Conservation (phyloP, 1,140 invertebrate species). For the Mamestra configurata region DNA sequence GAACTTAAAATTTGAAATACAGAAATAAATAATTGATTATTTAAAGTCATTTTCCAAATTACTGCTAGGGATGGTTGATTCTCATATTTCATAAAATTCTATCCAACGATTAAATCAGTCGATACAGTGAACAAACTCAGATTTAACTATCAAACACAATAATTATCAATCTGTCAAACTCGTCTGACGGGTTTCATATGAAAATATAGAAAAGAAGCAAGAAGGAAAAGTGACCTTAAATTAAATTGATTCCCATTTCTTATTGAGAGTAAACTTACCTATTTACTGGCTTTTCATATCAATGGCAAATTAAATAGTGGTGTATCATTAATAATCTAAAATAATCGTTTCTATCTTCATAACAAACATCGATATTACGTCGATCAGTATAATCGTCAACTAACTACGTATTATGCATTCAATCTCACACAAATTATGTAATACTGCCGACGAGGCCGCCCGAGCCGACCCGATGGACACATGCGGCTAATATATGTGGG, state of each 20-base stretch:
- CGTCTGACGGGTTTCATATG: no score
- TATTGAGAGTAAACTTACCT: slow-evolving; percentile 61
- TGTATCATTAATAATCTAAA: slow-evolving; percentile 53
- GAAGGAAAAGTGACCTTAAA: slow-evolving; percentile 58
- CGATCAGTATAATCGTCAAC: slow-evolving; percentile 44
- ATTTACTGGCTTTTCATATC: slow-evolving; percentile 69
- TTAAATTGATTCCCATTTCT: slow-evolving; percentile 48
- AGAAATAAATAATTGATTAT: slow-evolving; percentile 60
- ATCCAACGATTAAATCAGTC: not conserved
- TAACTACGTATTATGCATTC: slow-evolving; percentile 67
- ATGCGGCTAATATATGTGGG: slow-evolving; percentile 53
- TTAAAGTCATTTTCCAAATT: slow-evolving; percentile 6
- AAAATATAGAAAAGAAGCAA: not conserved
- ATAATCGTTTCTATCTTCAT: slow-evolving; percentile 20
- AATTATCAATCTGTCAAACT: no score
- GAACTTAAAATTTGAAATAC: slow-evolving; percentile 40
- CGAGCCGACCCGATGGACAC: slow-evolving; percentile 55
- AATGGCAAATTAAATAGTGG: slow-evolving; percentile 66
- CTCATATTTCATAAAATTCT: not conserved
- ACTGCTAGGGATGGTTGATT: no score
- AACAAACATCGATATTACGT: slow-evolving; percentile 52
- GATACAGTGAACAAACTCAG: not conserved
- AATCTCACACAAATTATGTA: slow-evolving; percentile 73
- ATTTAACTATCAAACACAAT: no score
- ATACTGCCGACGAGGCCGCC: slow-evolving; percentile 79